These are phyloP conservation scores for Gambusia affinis DNA, from an alignment of 2,113 vertebrate species.

Conservation along the genomic window DNA sequence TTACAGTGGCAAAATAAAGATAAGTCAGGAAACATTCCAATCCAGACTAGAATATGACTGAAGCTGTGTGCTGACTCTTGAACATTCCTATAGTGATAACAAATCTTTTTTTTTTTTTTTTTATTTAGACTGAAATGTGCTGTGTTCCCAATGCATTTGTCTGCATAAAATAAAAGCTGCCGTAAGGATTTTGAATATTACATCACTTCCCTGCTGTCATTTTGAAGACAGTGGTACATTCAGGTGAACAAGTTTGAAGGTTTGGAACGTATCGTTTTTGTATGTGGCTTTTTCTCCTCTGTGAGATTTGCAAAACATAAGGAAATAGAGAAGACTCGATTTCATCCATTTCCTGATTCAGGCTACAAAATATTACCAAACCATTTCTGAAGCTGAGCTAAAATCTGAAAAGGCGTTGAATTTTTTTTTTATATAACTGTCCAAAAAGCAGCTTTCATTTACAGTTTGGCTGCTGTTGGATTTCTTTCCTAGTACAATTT, in stretches of 20 bases:
- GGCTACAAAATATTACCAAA: background rate
- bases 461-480: constrained; percentile 18
- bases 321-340: background rate
- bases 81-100: too few relatives aligned
- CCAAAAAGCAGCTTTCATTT: constrained; percentile 20
- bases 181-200: background rate
- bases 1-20: too few relatives aligned
- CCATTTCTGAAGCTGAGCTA: background rate
- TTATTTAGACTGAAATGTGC: too few relatives aligned
- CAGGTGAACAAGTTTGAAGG: constrained; percentile 3
- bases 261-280: constrained; percentile 6
- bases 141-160: too few relatives aligned
- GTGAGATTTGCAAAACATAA: background rate
- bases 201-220: background rate
- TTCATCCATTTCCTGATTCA: background rate
- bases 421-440: background rate
- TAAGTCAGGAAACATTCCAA: too few relatives aligned
- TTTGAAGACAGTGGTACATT: background rate
- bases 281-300: too few relatives aligned
- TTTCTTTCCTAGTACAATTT: constrained; percentile 7
- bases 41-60: too few relatives aligned
- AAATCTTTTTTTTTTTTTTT: too few relatives aligned
- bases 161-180: too few relatives aligned
- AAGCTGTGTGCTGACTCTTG: too few relatives aligned
- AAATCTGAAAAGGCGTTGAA: background rate